Percentiles rank a stretch among this genome's conserved stretches.
phyloP scores from a whole-genome alignment of 2,113 vertebrate species.

The Gasterosteus nipponicus region DNA sequence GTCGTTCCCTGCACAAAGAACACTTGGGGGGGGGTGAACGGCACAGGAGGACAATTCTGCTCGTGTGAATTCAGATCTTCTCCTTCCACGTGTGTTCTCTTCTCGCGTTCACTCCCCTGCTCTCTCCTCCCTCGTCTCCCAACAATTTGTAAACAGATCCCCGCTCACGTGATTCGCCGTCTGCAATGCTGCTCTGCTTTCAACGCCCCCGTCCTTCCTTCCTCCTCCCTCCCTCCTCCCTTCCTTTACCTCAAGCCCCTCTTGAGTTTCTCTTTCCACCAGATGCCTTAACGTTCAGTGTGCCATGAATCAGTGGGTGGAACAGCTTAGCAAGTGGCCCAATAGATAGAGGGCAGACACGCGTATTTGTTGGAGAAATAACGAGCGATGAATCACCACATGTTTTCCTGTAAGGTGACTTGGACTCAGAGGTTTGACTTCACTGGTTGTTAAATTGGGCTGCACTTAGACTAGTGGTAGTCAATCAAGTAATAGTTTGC shows the following conservation, averaged over 20 bases:
- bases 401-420: no score
- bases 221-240: constrained; percentile 25
- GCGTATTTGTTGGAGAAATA: no score
- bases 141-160: constrained; percentile 83
- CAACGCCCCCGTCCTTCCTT: constrained; percentile 65
- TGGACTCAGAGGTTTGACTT: background rate
- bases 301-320: no score
- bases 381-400: no score
- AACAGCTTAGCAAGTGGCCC: no score
- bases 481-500: background rate
- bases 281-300: background rate
- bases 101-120: constrained; percentile 42
- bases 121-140: constrained; percentile 41
- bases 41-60: constrained; percentile 25
- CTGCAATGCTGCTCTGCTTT: constrained; percentile 79
- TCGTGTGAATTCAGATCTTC: constrained; percentile 25
- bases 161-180: constrained; percentile 81
- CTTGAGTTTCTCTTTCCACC: constrained; percentile 48
- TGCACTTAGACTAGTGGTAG: background rate
- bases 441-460: background rate
- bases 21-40: constrained; percentile 18
- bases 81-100: constrained; percentile 23
- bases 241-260: constrained; percentile 48
- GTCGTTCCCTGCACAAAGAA: constrained; percentile 48
- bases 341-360: no score